Evolutionary conservation across 2,888 invertebrate species (phyloP), one percentile per base, ranked within the genome.

Genomic region (Phalera bucephala): DNA sequence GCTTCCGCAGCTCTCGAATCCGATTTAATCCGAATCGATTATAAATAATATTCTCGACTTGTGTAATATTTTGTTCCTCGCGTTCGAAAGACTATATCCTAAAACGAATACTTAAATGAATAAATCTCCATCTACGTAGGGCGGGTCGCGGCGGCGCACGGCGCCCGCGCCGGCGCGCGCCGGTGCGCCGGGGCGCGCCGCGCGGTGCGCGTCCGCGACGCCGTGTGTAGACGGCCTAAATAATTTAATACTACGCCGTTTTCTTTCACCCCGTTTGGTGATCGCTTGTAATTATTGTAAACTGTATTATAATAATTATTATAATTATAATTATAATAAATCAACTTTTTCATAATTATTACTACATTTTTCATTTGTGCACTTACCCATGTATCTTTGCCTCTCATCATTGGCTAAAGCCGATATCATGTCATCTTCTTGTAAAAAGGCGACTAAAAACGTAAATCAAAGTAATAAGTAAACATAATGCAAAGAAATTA

Each of bases 271-370:
- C 78, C 81, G 84, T 89, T 88, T 83, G 88, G 88, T 89, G 88
- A 88, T 83, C 85, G 88, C 88, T 89, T 89, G 88, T 89, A 88
- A 89, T 89, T 89, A 89, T 89, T 89, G 88, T 89, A 89, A 89
- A 89, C 88, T 89, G 88, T 89, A 89, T 88, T 87, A 89, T 88
- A 89, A 87, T 88, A 88, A 88, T 88, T 87, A 88, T 87, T 84
- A 86, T 86, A 84, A 85, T 85, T 83, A 85, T 84, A 85, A 82
- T 83, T 69, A 84, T 86, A 88, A 88, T 87, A 89, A 89, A 89
- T 89, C 88, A 88, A 89, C 88, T 89, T 88, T 89, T 89, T 89
- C 88, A 89, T 89, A 88, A 88, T 89, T 88, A 89, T 83, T 84
- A 84, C 73, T 64, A 72, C 64, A 47, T 81, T 60, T 86, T 85